Evolutionary conservation across 2,797 vertebrate species (phyloP).

Genomic region (Miichthys miiuy): DNA sequence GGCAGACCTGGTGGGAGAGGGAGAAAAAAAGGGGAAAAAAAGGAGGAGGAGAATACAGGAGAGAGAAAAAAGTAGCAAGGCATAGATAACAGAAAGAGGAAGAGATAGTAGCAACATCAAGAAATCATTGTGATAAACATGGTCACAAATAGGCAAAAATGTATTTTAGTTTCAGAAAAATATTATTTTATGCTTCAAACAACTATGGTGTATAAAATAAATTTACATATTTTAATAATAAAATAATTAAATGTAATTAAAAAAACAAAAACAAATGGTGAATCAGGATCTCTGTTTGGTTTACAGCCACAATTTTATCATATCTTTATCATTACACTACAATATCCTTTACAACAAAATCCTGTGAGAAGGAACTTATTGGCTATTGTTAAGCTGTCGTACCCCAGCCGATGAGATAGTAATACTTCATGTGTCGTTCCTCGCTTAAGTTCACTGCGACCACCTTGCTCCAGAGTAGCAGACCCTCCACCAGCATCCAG

Average conservation of each 20-base stretch:
- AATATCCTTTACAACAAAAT: constrained; percentile 3
- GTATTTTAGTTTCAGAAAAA: neutral
- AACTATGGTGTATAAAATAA: neutral
- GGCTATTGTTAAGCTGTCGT: constrained; percentile 9
- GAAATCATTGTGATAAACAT: neutral
- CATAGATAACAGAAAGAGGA: neutral
- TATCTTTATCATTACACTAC: neutral
- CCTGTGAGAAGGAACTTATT: neutral
- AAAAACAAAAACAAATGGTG: neutral
- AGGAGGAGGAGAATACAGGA: neutral
- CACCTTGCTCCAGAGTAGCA: constrained; percentile 90
- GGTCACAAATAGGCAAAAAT: neutral
- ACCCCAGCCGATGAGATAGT: constrained; percentile 91
- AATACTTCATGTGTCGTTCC: constrained; percentile 89
- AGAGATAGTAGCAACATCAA: neutral
- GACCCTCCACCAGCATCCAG: constrained; percentile 90
- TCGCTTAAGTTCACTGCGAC: constrained; percentile 88
- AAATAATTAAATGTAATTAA: too few species aligned
- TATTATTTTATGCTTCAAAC: neutral
- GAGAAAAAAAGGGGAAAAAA: neutral
- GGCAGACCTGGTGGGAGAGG: constrained; percentile 82
- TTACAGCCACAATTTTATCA: neutral
- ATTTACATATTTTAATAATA: neutral
- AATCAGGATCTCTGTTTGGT: neutral
- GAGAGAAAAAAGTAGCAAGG: neutral